Evolutionary conservation across 2,888 invertebrate species (phyloP).

Genomic region (Lucinisca nassula): DNA sequence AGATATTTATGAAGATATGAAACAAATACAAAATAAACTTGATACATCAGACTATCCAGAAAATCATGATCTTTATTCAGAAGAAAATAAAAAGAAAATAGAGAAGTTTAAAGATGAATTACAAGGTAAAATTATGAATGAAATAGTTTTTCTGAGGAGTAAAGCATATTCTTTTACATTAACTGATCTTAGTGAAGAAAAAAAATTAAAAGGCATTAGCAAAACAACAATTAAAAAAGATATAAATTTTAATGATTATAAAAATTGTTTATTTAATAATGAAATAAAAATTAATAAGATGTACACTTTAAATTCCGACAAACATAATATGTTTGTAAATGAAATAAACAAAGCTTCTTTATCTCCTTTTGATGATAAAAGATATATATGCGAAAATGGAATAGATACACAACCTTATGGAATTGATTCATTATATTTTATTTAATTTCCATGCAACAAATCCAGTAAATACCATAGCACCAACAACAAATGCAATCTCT

Average conservation of each 20-base stretch:
- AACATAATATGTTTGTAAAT: constrained; percentile 50
- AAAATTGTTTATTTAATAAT: constrained; percentile 26
- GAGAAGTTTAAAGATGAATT: constrained; percentile 58
- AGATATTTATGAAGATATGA: constrained; percentile 49
- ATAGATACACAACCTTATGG: too few species aligned
- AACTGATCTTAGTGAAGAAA: constrained; percentile 7
- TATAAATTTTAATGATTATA: constrained; percentile 22
- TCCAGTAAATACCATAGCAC: too few species aligned
- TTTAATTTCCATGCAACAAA: too few species aligned
- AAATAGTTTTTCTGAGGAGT: constrained; percentile 44
- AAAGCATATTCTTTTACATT: constrained; percentile 35
- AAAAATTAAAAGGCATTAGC: constrained; percentile 43
- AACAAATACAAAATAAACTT: constrained; percentile 36
- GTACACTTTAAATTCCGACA: constrained; percentile 32
- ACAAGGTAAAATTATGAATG: constrained; percentile 42
- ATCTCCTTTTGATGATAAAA: constrained; percentile 44
- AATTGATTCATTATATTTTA: too few species aligned
- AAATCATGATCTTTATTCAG: constrained; percentile 38
- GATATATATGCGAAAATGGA: too few species aligned
- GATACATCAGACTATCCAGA: constrained; percentile 53
- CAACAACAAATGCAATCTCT: too few species aligned
- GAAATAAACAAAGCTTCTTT: constrained; percentile 30
- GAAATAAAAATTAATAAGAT: constrained; percentile 33
- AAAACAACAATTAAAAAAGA: constrained; percentile 26
- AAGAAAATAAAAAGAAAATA: constrained; percentile 43